A percentile compares a stretch with the other conserved stretches of the same genome.
phyloP scores from a whole-genome alignment of 2,113 vertebrate genomes.

The Antigone vipio region DNA sequence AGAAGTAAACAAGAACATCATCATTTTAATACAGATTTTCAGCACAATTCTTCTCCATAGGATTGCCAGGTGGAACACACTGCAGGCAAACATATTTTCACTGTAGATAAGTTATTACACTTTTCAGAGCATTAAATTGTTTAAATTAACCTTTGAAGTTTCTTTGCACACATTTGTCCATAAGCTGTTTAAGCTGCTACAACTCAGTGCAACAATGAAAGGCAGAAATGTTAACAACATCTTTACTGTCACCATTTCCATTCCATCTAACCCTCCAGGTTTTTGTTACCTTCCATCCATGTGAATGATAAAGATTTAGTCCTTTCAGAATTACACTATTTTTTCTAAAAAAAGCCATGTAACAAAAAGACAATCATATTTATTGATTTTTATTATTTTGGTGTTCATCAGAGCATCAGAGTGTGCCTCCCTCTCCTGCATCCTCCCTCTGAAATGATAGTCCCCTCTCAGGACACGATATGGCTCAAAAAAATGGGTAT shows the following conservation, averaged over 20 bases:
- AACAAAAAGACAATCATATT: neutral
- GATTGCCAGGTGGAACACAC: neutral
- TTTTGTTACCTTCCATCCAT: neutral
- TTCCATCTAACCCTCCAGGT: neutral
- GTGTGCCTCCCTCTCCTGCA: neutral
- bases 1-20: neutral
- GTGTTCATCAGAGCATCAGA: neutral
- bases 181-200: neutral
- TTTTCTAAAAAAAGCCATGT: neutral
- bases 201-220: neutral
- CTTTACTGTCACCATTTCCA: neutral
- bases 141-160: slow-evolving; percentile 29
- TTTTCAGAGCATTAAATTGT: neutral
- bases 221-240: slow-evolving; percentile 1
- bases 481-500: neutral
- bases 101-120: neutral
- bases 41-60: neutral
- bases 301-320: neutral
- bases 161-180: neutral
- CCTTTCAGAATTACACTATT: neutral
- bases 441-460: neutral
- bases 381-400: neutral
- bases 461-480: neutral
- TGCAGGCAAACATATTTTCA: neutral
- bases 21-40: neutral